Evolutionary conservation across 2,113 vertebrate species (phyloP), one percentile per base, ranked within the genome.

Genomic region (Hippocampus mohnikei): DNA sequence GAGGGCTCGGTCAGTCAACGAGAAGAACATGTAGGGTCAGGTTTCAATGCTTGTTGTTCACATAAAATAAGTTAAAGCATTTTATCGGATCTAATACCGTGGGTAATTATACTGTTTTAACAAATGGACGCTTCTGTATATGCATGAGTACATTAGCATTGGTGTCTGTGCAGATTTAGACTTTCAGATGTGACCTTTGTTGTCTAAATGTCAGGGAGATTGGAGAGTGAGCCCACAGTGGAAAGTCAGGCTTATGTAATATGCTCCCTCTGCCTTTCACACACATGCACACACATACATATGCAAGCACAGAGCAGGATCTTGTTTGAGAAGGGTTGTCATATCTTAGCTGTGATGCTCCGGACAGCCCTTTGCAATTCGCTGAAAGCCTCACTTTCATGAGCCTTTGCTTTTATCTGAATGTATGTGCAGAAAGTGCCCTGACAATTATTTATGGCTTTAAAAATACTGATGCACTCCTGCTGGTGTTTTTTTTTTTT

Each of bases 131-230:
- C 66, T 52, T 79, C 71, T 85, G 88, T 87, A 77, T 90, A 89
- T 92, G 87, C 79, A 90, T 88, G 84, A 89, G 79, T 81, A 61
- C 79, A 89, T 93, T 91, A 89, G 86, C 87, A 88, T 89, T 86
- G 86, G 87, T 89, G 88, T 88, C 86, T 85, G 85, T 82, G 79
- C 86, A 86, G 84, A 91, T 93, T 91, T 91, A 90, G 86, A 92
- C 89, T 92, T 93, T 91, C 86, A 91, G 85, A 93, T 93, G 88
- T 91, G 91, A 93, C 91, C 92, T 92, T 93, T 92, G 89, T 90
- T 91, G 88, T 93, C 88, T 90, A 93, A 93, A 93, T 93, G 91
- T 91, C 91, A 93, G 85, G 64, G 82, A 88, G 86, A 88, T 85
- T 84, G 82, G 81, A 84, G 88, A 82, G 86, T 76, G 84, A 86